Evolutionary conservation across 2,113 vertebrate species (phyloP), one percentile per base, ranked within the genome.

Genomic region (Colossoma macropomum): DNA sequence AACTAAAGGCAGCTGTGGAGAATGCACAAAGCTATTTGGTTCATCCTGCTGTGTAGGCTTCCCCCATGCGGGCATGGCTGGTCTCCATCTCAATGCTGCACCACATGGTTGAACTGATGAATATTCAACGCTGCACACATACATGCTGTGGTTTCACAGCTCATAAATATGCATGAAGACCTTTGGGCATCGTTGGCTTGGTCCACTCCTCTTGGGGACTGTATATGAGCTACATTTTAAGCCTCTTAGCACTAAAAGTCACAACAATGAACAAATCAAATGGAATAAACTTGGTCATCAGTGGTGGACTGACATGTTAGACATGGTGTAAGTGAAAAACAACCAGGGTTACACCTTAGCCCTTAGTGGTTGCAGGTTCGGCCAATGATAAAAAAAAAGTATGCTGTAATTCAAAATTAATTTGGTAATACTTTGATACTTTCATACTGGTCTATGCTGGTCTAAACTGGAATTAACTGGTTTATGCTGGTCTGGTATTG

Each of bases 41-140:
- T 48, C 45, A 54, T 54, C 48, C 48, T 32, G 77, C 77, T 56
- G 63, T 68, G 45, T 9, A 19, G 48, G 48, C 48, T 34, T 54
- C 32, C 62, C 59, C 23, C 25, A 54, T 68, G 27, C 62, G 28
- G 65, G 62, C 76, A 66, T 52, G 27, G 76, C 28, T 71, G 25
- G 50, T 27, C 54, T 71, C 41, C 32, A 60, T 80, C 41, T 21
- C 68, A 72, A 60, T 66, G n/a, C 69, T 71, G 54, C 19, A 6
- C 69, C 75, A 38, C 77, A 45, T 21, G 23, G 27, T 70, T 30
- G 76, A 41, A 25, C 41, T 45, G 25, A 84, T 84, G 69, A 84
- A 79, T 84, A 84, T 84, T 80, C 68, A 60, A n/a, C 41, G 62
- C 48, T n/a, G 65, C 45, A 34, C 69, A 69, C 68, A 80, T 30